These are phyloP conservation scores for Camponotus fellah DNA, from an alignment of 2,888 invertebrate species.

Conservation along the genomic window DNA sequence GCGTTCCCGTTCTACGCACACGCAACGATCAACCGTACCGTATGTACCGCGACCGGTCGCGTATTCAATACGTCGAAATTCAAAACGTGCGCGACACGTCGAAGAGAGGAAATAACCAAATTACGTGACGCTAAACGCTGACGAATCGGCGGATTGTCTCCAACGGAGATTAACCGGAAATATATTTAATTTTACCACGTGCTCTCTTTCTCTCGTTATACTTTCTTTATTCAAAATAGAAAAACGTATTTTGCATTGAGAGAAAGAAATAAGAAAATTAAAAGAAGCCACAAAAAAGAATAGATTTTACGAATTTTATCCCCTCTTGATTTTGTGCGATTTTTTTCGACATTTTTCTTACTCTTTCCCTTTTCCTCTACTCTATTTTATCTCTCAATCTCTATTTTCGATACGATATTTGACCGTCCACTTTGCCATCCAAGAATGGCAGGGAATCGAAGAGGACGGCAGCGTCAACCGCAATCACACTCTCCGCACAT, in stretches of 20 bases:
- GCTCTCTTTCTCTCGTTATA: too few species aligned
- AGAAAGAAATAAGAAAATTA: not conserved
- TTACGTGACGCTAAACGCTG: constrained; percentile 16
- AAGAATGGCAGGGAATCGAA: not conserved
- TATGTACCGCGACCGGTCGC: not conserved
- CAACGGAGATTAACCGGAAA: not conserved
- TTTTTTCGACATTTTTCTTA: not conserved
- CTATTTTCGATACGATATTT: not conserved
- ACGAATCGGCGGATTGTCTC: not conserved
- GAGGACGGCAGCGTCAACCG: not conserved
- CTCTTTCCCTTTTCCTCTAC: not conserved
- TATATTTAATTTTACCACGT: not conserved
- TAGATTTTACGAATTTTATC: not conserved
- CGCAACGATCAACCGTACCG: not conserved
- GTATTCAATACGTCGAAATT: constrained; percentile 11
- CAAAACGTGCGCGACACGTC: not conserved
- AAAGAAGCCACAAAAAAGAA: not conserved
- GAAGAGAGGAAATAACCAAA: constrained; percentile 21
- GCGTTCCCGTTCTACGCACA: constrained; percentile 14
- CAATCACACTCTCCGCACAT: not conserved
- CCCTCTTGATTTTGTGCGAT: not conserved
- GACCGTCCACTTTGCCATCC: not conserved
- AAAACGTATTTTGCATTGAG: not conserved
- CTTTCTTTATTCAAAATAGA: not conserved
- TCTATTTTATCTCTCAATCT: not conserved